These are phyloP conservation scores for Eudyptes chrysolophus DNA, from an alignment of 2,113 vertebrate species.

Conservation along the genomic window DNA sequence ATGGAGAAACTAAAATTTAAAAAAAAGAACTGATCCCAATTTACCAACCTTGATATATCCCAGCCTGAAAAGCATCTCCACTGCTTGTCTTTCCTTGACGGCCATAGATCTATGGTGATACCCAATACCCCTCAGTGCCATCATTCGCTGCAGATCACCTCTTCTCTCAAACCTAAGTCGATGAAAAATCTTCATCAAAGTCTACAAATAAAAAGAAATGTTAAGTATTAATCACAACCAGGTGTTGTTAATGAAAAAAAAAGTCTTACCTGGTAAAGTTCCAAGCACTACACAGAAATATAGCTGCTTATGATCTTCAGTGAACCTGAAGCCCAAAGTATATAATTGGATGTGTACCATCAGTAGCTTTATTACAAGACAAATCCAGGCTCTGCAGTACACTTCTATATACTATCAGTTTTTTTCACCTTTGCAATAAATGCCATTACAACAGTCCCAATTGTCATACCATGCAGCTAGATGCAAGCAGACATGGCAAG, in stretches of 20 bases:
- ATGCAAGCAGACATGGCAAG: background rate
- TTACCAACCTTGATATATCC: constrained; percentile 72
- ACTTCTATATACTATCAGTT: background rate
- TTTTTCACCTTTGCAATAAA: background rate
- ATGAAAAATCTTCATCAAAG: constrained; percentile 48
- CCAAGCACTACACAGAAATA: background rate
- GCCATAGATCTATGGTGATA: constrained; percentile 61
- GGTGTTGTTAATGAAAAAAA: background rate
- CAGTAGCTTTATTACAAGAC: background rate
- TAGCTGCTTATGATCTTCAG: background rate
- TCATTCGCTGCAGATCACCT: background rate
- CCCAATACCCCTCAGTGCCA: constrained; percentile 69
- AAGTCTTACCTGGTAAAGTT: background rate
- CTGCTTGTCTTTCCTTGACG: constrained; percentile 23
- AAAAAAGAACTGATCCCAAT: background rate
- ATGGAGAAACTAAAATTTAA: background rate
- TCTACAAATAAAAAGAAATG: constrained; percentile 20
- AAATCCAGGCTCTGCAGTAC: background rate
- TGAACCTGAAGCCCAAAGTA: background rate
- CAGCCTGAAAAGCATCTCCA: constrained; percentile 74
- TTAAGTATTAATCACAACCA: background rate
- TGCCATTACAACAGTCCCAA: background rate
- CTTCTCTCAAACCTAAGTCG: constrained; percentile 20
- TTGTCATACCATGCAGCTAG: background rate
- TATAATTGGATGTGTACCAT: background rate